These are phyloP conservation scores for Myxocyprinus asiaticus DNA, from an alignment of 2,113 vertebrate genomes.

Conservation along the genomic window DNA sequence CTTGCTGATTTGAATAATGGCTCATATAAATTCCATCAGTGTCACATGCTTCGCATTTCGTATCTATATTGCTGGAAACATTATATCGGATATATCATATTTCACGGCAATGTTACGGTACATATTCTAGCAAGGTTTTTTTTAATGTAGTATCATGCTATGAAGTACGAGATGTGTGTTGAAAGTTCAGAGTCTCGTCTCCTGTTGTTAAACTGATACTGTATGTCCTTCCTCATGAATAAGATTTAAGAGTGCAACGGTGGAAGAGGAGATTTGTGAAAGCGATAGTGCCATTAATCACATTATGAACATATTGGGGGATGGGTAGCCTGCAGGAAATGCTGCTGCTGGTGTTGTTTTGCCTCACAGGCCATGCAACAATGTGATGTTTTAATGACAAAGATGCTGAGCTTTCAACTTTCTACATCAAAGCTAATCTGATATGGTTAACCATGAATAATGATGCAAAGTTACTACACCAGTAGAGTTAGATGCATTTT, in stretches of 20 bases:
- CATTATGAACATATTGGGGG: slow-evolving; percentile 19
- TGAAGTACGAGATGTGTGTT: not conserved
- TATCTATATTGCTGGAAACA: slow-evolving; percentile 16
- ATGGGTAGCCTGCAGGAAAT: slow-evolving; percentile 5
- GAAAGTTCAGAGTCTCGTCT: slow-evolving; percentile 24
- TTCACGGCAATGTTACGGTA: slow-evolving; percentile 21
- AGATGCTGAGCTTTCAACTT: slow-evolving; percentile 9
- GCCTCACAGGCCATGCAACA: not conserved
- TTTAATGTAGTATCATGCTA: slow-evolving; percentile 14
- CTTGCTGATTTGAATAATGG: slow-evolving; percentile 34
- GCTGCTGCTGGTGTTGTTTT: not conserved
- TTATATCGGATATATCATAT: slow-evolving; percentile 16
- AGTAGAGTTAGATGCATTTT: not conserved
- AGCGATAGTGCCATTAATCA: slow-evolving; percentile 34
- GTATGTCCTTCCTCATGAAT: slow-evolving; percentile 3
- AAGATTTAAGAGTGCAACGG: slow-evolving; percentile 25
- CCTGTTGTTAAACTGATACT: slow-evolving; percentile 28
- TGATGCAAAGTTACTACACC: not conserved
- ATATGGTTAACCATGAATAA: not conserved
- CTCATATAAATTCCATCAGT: slow-evolving; percentile 25
- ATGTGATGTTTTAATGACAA: slow-evolving; percentile 8
- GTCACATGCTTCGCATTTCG: slow-evolving; percentile 12
- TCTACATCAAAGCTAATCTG: not conserved
- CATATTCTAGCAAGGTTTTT: slow-evolving; percentile 9
- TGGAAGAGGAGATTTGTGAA: slow-evolving; percentile 37